These are phyloP conservation scores for Mustela nigripes DNA, from an alignment of 2,113 vertebrate genomes.

Conservation along the genomic window DNA sequence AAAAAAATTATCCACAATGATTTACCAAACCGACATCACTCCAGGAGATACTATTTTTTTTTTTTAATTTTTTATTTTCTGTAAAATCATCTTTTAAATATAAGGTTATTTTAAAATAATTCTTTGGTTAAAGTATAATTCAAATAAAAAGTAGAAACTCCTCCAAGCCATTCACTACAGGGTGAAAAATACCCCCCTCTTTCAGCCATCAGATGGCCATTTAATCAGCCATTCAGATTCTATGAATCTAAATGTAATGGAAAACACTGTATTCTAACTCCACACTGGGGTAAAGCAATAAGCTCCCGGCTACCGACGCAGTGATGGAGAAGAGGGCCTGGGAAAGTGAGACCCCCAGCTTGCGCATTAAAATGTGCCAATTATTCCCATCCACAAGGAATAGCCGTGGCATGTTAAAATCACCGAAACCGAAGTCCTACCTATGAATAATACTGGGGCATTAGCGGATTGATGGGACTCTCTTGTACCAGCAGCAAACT, in stretches of 20 bases:
- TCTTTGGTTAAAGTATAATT: constrained; percentile 82
- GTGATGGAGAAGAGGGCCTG: background rate
- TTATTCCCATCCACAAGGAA: constrained; percentile 1
- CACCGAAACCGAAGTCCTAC: background rate
- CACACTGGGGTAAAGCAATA: background rate
- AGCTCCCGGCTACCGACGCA: background rate
- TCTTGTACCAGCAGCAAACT: background rate
- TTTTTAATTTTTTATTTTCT: constrained; percentile 52
- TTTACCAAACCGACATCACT: background rate
- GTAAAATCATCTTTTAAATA: constrained; percentile 71
- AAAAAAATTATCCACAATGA: background rate
- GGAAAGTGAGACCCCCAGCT: background rate
- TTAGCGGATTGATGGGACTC: background rate
- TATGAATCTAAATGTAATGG: constrained; percentile 71
- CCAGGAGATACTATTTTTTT: constrained; percentile 36
- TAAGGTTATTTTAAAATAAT: constrained; percentile 78
- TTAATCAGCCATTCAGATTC: constrained; percentile 58
- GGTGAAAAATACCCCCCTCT: constrained; percentile 52
- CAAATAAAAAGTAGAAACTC: constrained; percentile 77
- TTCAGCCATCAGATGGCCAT: constrained; percentile 64
- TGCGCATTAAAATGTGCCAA: constrained; percentile 21
- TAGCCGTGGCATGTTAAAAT: constrained; percentile 13
- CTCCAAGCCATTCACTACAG: background rate
- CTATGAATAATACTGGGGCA: background rate
- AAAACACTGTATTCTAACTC: background rate